A percentile compares a stretch with the other conserved stretches of the same genome.
phyloP scores from a whole-genome alignment of 1,140 invertebrate species.

The Plodia interpunctella region DNA sequence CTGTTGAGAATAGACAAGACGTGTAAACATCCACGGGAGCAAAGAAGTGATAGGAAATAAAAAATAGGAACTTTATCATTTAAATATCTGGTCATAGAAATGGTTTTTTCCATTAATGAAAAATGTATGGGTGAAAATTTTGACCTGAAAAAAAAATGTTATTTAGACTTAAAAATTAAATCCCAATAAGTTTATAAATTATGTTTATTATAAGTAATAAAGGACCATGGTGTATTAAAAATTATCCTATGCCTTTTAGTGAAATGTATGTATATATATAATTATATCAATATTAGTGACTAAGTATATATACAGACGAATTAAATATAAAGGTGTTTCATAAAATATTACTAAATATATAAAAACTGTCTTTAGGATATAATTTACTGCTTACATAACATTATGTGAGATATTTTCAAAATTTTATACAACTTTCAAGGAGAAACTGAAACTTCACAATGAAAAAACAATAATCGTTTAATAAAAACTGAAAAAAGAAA shows the following conservation, averaged over 20 bases:
- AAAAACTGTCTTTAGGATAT: neutral
- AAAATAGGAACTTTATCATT: no score
- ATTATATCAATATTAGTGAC: slow-evolving; percentile 25
- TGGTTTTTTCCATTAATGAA: no score
- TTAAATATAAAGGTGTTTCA: slow-evolving; percentile 18
- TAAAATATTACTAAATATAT: slow-evolving; percentile 20
- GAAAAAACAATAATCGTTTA: neutral
- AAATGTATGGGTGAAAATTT: neutral
- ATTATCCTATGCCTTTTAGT: slow-evolving; percentile 54
- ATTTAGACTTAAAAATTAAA: slow-evolving; percentile 23
- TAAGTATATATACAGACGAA: slow-evolving; percentile 19
- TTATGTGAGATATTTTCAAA: slow-evolving; percentile 12
- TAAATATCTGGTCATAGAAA: no score
- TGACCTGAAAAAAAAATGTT: no score
- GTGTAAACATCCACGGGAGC: no score
- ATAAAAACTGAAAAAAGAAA: neutral
- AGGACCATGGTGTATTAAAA: slow-evolving; percentile 51
- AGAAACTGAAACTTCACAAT: no score
- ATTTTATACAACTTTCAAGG: neutral
- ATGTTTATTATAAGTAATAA: slow-evolving; percentile 36
- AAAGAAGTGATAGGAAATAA: no score
- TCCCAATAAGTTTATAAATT: slow-evolving; percentile 36
- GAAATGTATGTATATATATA: slow-evolving; percentile 24
- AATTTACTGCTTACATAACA: slow-evolving; percentile 6
- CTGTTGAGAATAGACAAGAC: no score